Evolutionary conservation across 1,140 invertebrate genomes (phyloP).

Genomic region (Agrilus planipennis): DNA sequence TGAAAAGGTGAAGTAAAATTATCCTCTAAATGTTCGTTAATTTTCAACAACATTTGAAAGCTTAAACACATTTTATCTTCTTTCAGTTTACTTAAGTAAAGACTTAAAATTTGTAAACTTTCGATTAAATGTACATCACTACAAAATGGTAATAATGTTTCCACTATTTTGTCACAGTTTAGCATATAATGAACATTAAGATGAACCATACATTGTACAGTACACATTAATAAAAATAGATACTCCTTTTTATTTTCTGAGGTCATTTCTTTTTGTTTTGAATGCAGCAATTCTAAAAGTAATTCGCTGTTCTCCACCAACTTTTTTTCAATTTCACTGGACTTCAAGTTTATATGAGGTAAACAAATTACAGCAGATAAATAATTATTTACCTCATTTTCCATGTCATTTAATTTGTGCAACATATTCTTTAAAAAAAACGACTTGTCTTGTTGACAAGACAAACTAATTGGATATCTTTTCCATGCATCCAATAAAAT

Average conservation of each 20-base stretch:
- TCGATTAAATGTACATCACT: constrained; percentile 9
- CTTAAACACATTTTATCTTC: constrained; percentile 36
- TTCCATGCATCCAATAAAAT: constrained; percentile 48
- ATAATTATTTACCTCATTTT: constrained; percentile 27
- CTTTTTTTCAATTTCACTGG: constrained; percentile 19
- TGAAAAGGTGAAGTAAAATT: constrained; percentile 53
- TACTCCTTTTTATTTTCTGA: constrained; percentile 24
- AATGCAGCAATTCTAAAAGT: constrained; percentile 9
- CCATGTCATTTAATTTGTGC: no score
- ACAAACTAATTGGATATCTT: constrained; percentile 50
- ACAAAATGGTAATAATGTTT: constrained; percentile 15
- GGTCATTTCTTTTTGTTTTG: neutral
- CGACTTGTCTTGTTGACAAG: constrained; percentile 26
- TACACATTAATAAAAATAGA: constrained; percentile 39
- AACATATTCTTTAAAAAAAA: constrained; percentile 16
- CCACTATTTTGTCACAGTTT: constrained; percentile 13
- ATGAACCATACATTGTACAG: constrained; percentile 45
- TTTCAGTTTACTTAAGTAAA: constrained; percentile 34
- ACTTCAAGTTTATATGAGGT: constrained; percentile 41
- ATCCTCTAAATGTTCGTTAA: constrained; percentile 40
- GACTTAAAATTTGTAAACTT: constrained; percentile 34
- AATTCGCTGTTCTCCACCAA: constrained; percentile 23
- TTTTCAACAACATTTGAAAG: constrained; percentile 35
- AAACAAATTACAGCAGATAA: constrained; percentile 45
- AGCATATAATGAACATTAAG: no score